Conservation (phyloP, 2,113 vertebrate species). For the Carettochelys insculpta region DNA sequence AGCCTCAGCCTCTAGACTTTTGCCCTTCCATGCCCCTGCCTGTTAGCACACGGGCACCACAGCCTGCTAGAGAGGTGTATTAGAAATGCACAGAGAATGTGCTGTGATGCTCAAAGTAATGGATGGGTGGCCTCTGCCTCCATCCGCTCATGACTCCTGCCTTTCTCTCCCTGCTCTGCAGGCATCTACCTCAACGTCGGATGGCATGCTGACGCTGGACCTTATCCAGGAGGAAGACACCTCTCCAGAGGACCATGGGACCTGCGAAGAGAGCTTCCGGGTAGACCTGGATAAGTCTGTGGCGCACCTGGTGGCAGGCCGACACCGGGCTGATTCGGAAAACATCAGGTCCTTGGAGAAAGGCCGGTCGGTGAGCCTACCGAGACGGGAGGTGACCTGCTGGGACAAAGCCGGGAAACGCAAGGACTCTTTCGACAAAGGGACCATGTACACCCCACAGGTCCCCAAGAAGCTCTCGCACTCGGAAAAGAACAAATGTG, state of each 20-base stretch:
- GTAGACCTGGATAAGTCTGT: conserved; percentile 79
- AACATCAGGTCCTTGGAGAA: neutral
- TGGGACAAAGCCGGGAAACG: conserved; percentile 62
- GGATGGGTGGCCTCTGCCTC: fast-evolving
- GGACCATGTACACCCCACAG: conserved; percentile 80
- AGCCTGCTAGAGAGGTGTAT: fast-evolving
- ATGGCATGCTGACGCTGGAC: conserved; percentile 94
- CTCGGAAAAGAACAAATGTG: conserved; percentile 85
- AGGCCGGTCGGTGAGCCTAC: conserved; percentile 77
- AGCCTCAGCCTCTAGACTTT: neutral
- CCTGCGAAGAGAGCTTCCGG: conserved; percentile 83
- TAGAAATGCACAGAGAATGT: fast-evolving
- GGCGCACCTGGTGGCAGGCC: conserved; percentile 58
- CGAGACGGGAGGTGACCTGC: conserved; percentile 47
- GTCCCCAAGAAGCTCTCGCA: conserved; percentile 75
- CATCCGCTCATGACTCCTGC: neutral
- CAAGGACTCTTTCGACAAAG: conserved; percentile 69
- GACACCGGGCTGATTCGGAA: conserved; percentile 77
- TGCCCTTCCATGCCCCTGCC: fast-evolving
- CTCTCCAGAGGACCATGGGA: conserved; percentile 71
- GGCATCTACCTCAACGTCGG: conserved; percentile 92
- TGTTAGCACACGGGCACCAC: fast-evolving
- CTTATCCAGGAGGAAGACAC: conserved; percentile 93
- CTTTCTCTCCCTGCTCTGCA: conserved; percentile 14
- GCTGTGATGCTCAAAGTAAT: neutral